A percentile compares a stretch with the other conserved stretches of the same genome.
phyloP scores from a whole-genome alignment of 64 coral and sea anemone species.

The Montipora foliosa region DNA sequence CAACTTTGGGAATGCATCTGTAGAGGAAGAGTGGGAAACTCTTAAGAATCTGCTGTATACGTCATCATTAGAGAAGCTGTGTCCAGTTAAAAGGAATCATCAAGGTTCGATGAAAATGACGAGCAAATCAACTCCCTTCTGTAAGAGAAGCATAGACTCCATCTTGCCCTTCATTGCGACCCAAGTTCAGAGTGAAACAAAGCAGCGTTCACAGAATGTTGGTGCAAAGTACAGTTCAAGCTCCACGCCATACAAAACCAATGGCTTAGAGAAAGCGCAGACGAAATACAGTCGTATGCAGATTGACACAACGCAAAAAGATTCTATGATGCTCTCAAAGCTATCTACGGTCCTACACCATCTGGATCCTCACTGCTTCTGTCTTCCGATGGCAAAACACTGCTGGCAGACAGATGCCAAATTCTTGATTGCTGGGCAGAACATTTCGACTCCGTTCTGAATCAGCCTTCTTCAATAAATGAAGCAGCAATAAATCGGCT shows the following conservation, averaged over 20 bases:
- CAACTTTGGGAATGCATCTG: conserved; percentile 51
- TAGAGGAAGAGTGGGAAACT: conserved; percentile 61
- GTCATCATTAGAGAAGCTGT: conserved; percentile 52
- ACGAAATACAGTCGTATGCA: conserved; percentile 58
- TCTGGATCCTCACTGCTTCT: background rate
- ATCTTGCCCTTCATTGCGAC: conserved; percentile 42
- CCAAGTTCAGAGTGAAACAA: conserved; percentile 56
- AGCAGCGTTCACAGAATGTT: conserved; percentile 53
- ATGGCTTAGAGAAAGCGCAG: conserved; percentile 45
- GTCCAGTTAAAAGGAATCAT: conserved; percentile 50
- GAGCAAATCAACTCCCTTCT: conserved; percentile 41
- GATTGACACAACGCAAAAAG: conserved; percentile 34
- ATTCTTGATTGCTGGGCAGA: conserved; percentile 17
- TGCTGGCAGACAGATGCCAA: background rate
- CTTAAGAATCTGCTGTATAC: conserved; percentile 54
- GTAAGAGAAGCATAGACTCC: conserved; percentile 54
- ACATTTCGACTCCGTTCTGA: conserved; percentile 16
- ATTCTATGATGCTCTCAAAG: conserved; percentile 37
- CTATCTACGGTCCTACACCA: conserved; percentile 11
- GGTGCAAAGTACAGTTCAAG: conserved; percentile 36
- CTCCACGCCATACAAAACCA: conserved; percentile 34
- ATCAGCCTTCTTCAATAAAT: conserved; percentile 2
- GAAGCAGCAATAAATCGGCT: background rate
- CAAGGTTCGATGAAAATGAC: conserved; percentile 65
- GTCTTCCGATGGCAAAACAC: background rate